These are phyloP conservation scores for Epinotia nisella DNA, from an alignment of 2,888 invertebrate species.

Conservation along the genomic window DNA sequence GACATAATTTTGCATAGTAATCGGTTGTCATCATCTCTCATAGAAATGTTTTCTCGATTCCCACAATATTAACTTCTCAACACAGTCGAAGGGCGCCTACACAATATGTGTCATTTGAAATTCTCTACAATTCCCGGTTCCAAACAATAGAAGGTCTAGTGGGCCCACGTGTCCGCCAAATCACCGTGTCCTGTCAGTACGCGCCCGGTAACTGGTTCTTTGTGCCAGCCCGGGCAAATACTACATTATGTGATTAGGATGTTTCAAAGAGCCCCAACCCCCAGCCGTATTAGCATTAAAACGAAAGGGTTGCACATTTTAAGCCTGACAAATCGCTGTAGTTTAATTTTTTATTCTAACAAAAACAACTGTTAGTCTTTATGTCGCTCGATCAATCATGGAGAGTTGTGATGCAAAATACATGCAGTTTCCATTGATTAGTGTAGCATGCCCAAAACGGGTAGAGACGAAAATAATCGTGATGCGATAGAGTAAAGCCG, in stretches of 20 bases:
- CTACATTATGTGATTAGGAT: constrained; percentile 70
- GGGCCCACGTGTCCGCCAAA: constrained; percentile 26
- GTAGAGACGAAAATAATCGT: constrained; percentile 22
- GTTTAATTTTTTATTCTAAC: constrained; percentile 49
- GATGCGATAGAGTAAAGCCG: not conserved
- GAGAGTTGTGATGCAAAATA: constrained; percentile 9
- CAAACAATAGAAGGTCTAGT: constrained; percentile 20
- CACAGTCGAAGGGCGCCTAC: constrained; percentile 3
- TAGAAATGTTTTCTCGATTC: not conserved
- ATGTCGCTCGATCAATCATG: constrained; percentile 28
- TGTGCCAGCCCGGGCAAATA: constrained; percentile 67
- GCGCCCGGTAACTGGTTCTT: constrained; percentile 52
- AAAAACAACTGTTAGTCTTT: constrained; percentile 14
- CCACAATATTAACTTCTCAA: not conserved
- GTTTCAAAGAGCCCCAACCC: constrained; percentile 65
- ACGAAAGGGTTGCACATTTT: constrained; percentile 55
- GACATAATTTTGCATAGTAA: not conserved
- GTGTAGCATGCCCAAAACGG: not conserved
- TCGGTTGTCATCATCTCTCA: constrained; percentile 3
- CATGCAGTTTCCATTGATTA: constrained; percentile 26
- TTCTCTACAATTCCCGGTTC: constrained; percentile 13
- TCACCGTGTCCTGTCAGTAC: constrained; percentile 50
- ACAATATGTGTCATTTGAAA: constrained; percentile 17
- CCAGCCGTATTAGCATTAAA: constrained; percentile 47
- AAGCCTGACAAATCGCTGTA: constrained; percentile 57